Base-by-base conservation (phyloP, 1,140 invertebrate genomes). In the Procambarus virginalis region DNA sequence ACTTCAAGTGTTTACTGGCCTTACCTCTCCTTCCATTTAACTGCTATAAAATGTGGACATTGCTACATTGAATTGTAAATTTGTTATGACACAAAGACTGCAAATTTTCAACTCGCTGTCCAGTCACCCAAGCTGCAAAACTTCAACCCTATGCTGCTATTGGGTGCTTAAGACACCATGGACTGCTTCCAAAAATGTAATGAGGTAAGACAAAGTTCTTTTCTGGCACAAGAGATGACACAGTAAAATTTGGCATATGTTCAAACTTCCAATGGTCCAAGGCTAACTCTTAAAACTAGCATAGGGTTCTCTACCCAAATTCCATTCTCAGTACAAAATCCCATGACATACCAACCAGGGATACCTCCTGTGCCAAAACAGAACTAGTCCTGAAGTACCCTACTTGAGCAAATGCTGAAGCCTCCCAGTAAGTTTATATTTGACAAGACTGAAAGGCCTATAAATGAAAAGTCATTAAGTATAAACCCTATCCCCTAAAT, bases 341-440 rank as follows among this genome's bases (percentile, higher is more conserved):
- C 77, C 49, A 45, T 73, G 34, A 79, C 60, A 48, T 51, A 51
- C 46, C 49, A 48, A 84, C 45, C 22, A n/a, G 64, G 64, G 22
- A 34, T 70, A 84, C 48, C 75, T 77, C 81, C 58, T 51, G 49
- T 68, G 76, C 82, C 82, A 89, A 68, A 89, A 89, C 60, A 78
- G 75, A 89, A 84, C 81, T 84, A 76, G 80, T 73, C 82, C 86
- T 73, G 58, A 76, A 84, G 64, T 89, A 89, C 88, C 88, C 88
- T 89, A 89, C 88, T 89, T 89, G 88, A 89, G 88, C 88, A 89
- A 89, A 84, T 89, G 81, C 88, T 79, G 73, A 79, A 76, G 73
- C 75, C 88, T 89, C 76, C 88, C 88, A 89, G 80, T 76, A 46
- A 51, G 83, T 45, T 68, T 78, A 49, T 78, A 49, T 17, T 77